phyloP scores from a whole-genome alignment of 2,113 vertebrate species.

The Puntigrus tetrazona region DNA sequence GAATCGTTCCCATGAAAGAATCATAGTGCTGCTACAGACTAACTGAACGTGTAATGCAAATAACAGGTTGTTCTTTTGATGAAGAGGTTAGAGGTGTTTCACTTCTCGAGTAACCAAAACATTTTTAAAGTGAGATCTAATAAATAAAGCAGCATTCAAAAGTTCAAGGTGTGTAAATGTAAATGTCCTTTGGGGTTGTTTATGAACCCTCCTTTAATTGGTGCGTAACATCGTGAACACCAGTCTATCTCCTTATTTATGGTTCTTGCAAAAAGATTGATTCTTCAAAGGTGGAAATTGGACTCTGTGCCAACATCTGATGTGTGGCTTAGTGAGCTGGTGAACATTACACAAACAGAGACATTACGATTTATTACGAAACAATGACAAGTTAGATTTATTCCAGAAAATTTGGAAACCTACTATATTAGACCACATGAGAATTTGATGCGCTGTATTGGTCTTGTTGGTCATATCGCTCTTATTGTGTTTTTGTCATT shows the following conservation, averaged over 20 bases:
- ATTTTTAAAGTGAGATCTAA: not conserved
- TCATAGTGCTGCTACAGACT: not conserved
- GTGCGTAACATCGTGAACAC: not conserved
- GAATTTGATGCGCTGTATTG: not conserved
- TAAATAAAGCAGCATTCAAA: not conserved
- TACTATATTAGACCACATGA: not conserved
- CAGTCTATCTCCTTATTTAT: not conserved
- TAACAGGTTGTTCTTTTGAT: not conserved
- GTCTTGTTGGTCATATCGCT: too few species aligned
- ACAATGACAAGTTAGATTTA: not conserved
- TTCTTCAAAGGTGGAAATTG: not conserved
- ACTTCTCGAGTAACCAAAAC: not conserved
- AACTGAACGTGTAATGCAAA: not conserved
- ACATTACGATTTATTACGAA: not conserved
- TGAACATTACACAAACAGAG: not conserved
- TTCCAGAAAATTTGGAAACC: not conserved
- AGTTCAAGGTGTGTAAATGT: not conserved
- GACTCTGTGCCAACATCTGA: not conserved
- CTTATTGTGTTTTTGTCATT: not conserved
- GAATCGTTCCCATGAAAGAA: not conserved
- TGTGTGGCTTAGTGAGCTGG: not conserved
- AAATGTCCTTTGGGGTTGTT: not conserved
- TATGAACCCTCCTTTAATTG: not conserved
- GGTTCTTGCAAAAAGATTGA: not conserved
- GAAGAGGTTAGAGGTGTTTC: not conserved